A percentile compares a stretch with the other conserved stretches of the same genome.
Conservation (phyloP, 2,888 invertebrate genomes). For the Coelinius sp. region DNA sequence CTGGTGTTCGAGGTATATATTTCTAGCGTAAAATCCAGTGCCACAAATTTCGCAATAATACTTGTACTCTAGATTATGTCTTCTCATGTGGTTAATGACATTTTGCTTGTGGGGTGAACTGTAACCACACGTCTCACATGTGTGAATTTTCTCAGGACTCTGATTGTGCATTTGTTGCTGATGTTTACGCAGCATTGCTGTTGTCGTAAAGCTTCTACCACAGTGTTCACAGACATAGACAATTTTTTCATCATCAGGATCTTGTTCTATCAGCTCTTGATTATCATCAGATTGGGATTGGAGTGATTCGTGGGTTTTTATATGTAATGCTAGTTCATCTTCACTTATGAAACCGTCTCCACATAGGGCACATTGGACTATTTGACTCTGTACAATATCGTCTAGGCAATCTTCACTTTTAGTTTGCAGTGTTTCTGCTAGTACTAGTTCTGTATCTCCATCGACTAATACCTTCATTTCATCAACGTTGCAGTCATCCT, state of each 20-base stretch:
- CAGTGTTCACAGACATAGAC: slow-evolving; percentile 58
- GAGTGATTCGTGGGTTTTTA: slow-evolving; percentile 51
- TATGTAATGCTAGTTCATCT: slow-evolving; percentile 47
- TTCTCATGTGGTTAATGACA: slow-evolving; percentile 58
- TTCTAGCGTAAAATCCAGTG: slow-evolving; percentile 60
- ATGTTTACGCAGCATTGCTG: slow-evolving; percentile 46
- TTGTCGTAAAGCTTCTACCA: slow-evolving; percentile 50
- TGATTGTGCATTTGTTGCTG: slow-evolving; percentile 51
- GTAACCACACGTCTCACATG: slow-evolving; percentile 62
- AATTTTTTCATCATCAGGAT: slow-evolving; percentile 40
- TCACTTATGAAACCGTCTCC: slow-evolving; percentile 56
- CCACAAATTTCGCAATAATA: slow-evolving; percentile 66
- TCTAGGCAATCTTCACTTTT: slow-evolving; percentile 44
- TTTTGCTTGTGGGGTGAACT: slow-evolving; percentile 59
- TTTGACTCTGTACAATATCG: slow-evolving; percentile 48
- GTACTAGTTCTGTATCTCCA: slow-evolving; percentile 52
- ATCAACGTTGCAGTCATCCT: slow-evolving; percentile 53
- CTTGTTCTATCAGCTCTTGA: slow-evolving; percentile 16
- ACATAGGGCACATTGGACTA: slow-evolving; percentile 59
- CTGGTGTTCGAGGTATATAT: slow-evolving; percentile 63
- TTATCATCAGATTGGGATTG: slow-evolving; percentile 28
- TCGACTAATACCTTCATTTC: slow-evolving; percentile 59
- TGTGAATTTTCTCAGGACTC: slow-evolving; percentile 52
- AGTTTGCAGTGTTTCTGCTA: slow-evolving; percentile 46
- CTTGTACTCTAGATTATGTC: slow-evolving; percentile 64